Percentiles rank a stretch among this genome's conserved stretches.
Evolutionary conservation across 2,797 vertebrate species (phyloP).

Genomic region (Macropodus opercularis): DNA sequence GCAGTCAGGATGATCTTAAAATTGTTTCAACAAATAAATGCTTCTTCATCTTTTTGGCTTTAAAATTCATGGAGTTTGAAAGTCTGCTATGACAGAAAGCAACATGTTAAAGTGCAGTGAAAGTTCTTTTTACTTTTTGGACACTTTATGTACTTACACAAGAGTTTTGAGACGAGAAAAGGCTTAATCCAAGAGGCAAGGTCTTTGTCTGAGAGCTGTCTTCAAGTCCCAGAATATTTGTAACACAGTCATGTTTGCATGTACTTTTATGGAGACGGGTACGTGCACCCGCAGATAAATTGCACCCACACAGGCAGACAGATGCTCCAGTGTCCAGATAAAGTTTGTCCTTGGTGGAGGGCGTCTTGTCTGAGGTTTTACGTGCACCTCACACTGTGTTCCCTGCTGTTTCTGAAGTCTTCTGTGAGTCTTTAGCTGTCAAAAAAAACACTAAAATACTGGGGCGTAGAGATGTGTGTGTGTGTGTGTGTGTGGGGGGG

Average conservation of each 20-base stretch:
- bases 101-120: not conserved
- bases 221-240: constrained; percentile 8
- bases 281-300: not conserved
- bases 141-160: not conserved
- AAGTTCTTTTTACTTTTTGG: not conserved
- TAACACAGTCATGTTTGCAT: constrained; percentile 7
- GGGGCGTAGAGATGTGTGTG: not conserved
- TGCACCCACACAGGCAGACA: constrained; percentile 18
- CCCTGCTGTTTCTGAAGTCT: constrained; percentile 49
- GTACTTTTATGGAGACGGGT: not conserved
- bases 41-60: constrained; percentile 14
- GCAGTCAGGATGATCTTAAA: constrained; percentile 6
- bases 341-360: constrained; percentile 51
- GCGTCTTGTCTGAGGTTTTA: constrained; percentile 28
- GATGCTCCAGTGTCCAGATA: constrained; percentile 21
- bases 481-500: constrained; percentile 5
- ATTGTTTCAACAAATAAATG: constrained; percentile 16
- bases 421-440: constrained; percentile 10
- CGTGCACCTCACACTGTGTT: constrained; percentile 19
- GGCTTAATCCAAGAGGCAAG: not conserved
- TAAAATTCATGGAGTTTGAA: not conserved
- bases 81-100: not conserved
- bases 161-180: not conserved
- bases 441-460: constrained; percentile 6
- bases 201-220: not conserved